Conservation (phyloP, 2,797 vertebrate genomes). For the Trachurus trachurus region DNA sequence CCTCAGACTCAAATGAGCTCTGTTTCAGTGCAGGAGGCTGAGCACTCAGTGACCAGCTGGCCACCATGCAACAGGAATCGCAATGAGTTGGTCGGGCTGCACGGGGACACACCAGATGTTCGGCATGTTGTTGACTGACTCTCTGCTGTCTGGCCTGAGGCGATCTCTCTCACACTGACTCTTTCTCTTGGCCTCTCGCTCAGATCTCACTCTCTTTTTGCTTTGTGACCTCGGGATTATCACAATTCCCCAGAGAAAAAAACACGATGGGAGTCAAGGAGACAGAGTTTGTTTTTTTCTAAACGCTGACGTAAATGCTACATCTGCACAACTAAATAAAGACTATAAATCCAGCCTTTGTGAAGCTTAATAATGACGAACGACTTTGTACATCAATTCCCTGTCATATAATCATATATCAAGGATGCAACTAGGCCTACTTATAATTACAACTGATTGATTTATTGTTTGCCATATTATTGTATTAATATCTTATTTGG, state of each 20-base stretch:
- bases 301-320: neutral
- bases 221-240: neutral
- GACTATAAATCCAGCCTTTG: neutral
- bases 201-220: neutral
- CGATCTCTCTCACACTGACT: neutral
- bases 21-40: slow-evolving; percentile 15
- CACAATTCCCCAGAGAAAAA: neutral
- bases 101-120: slow-evolving; percentile 52
- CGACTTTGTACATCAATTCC: neutral
- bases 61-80: slow-evolving; percentile 18
- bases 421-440: neutral
- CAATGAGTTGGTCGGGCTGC: slow-evolving; percentile 27
- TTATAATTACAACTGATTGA: neutral
- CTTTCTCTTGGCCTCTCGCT: neutral
- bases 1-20: slow-evolving; percentile 17
- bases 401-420: neutral
- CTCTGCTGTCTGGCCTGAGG: slow-evolving; percentile 26
- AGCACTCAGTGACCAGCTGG: slow-evolving; percentile 36
- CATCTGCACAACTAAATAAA: neutral
- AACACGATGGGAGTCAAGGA: neutral
- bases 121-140: slow-evolving; percentile 29
- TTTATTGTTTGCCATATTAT: neutral
- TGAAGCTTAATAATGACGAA: neutral
- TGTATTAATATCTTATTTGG: neutral
- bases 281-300: neutral